Conservation (phyloP, 2,797 vertebrate genomes). For the Octomys mimax region DNA sequence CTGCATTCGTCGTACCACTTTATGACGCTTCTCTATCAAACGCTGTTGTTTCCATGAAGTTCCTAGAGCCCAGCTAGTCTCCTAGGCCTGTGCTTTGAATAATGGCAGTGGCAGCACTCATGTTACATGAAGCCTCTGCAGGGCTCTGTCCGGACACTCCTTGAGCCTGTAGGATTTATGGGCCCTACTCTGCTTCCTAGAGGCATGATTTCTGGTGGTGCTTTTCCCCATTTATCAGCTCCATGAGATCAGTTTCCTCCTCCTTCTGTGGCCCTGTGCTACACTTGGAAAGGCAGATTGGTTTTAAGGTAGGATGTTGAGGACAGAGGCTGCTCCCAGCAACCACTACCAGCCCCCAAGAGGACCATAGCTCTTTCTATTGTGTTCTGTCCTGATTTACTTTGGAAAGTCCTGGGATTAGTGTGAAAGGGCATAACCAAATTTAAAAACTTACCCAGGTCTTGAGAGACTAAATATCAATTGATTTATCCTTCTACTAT, state of each 20-base stretch:
- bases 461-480: slow-evolving; percentile 57
- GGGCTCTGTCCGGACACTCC: slow-evolving; percentile 55
- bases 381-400: slow-evolving; percentile 73
- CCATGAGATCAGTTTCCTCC: slow-evolving; percentile 24
- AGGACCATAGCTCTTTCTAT: slow-evolving; percentile 70
- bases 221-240: slow-evolving; percentile 75
- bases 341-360: slow-evolving; percentile 49
- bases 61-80: background rate
- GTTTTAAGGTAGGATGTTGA: slow-evolving; percentile 66
- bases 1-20: slow-evolving; percentile 22
- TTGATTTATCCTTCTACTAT: slow-evolving; percentile 72
- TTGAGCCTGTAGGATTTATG: slow-evolving; percentile 63
- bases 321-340: slow-evolving; percentile 53
- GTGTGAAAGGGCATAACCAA: slow-evolving; percentile 67
- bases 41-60: slow-evolving; percentile 47
- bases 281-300: slow-evolving; percentile 73
- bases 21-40: slow-evolving; percentile 54
- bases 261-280: slow-evolving; percentile 52
- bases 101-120: background rate
- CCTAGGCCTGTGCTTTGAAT: slow-evolving; percentile 68
- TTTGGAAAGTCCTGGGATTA: slow-evolving; percentile 70
- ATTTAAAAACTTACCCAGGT: slow-evolving; percentile 55
- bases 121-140: slow-evolving; percentile 18
- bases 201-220: slow-evolving; percentile 72
- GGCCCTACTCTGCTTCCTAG: background rate